Evolutionary conservation across 2,888 invertebrate genomes (phyloP).

Genomic region (Drosophila subsilvestris): DNA sequence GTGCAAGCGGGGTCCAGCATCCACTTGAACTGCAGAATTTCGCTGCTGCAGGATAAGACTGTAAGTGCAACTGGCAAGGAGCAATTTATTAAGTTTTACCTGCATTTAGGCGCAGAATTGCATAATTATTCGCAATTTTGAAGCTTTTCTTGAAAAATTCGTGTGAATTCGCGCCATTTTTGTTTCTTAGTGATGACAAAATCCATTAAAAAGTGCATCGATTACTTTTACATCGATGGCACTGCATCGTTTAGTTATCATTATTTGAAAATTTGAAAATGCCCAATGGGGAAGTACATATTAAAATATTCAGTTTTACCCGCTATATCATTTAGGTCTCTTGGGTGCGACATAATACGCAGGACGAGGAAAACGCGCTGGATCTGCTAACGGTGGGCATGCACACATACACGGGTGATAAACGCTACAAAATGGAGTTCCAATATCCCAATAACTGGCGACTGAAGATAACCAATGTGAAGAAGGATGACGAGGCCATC

Average conservation of each 20-base stretch:
- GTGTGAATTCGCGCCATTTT: no score
- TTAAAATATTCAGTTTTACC: not conserved
- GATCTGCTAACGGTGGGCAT: constrained; percentile 88
- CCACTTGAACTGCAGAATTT: constrained; percentile 90
- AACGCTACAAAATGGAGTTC: constrained; percentile 86
- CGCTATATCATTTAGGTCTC: constrained; percentile 86
- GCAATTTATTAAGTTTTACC: not conserved
- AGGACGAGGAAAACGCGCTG: constrained; percentile 86
- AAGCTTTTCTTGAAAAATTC: not conserved
- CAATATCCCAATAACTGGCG: constrained; percentile 87
- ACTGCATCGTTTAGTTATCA: not conserved
- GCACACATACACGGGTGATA: constrained; percentile 88
- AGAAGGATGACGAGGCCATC: constrained; percentile 85
- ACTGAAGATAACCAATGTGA: constrained; percentile 85
- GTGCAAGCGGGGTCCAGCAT: constrained; percentile 90
- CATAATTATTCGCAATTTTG: not conserved
- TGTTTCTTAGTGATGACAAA: no score
- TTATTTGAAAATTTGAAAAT: not conserved
- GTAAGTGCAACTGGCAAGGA: constrained; percentile 85
- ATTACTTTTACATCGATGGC: not conserved
- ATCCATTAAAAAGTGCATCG: not conserved
- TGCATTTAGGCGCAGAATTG: not conserved
- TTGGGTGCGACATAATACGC: constrained; percentile 87
- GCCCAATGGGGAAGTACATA: not conserved
- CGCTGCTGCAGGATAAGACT: constrained; percentile 90